A percentile compares a stretch with the other conserved stretches of the same genome.
Conservation (phyloP, 2,113 vertebrate genomes). For the Nyctibius bracteatus region DNA sequence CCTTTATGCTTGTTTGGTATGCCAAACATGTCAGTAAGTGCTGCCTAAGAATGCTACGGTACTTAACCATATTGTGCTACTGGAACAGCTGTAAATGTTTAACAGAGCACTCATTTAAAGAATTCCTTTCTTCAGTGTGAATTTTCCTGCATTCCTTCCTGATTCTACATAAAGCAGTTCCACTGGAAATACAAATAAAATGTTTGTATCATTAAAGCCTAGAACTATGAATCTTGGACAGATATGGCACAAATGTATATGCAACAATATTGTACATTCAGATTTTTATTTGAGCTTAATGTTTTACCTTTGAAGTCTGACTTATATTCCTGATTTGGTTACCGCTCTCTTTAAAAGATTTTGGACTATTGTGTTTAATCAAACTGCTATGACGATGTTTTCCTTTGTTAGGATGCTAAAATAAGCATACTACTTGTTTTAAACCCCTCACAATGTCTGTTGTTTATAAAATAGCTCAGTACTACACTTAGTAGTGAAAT, state of each 20-base stretch:
- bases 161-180: background rate
- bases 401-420: background rate
- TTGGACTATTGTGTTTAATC: background rate
- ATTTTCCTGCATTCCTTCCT: background rate
- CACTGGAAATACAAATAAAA: background rate
- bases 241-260: background rate
- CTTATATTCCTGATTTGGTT: background rate
- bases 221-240: background rate
- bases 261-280: background rate
- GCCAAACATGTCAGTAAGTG: background rate
- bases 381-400: background rate
- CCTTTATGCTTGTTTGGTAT: background rate
- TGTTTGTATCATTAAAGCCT: background rate
- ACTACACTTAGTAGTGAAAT: background rate
- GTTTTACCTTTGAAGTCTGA: background rate
- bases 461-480: background rate
- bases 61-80: background rate
- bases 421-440: background rate
- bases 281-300: background rate
- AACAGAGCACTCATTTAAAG: background rate
- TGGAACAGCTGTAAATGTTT: background rate
- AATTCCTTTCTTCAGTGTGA: background rate
- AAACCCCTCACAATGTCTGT: background rate
- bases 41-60: background rate
- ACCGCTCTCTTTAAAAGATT: background rate